A percentile compares a stretch with the other conserved stretches of the same genome.
These are phyloP conservation scores for Orientallactaga bullata DNA, from an alignment of 2,113 vertebrate species.

Conservation along the genomic window DNA sequence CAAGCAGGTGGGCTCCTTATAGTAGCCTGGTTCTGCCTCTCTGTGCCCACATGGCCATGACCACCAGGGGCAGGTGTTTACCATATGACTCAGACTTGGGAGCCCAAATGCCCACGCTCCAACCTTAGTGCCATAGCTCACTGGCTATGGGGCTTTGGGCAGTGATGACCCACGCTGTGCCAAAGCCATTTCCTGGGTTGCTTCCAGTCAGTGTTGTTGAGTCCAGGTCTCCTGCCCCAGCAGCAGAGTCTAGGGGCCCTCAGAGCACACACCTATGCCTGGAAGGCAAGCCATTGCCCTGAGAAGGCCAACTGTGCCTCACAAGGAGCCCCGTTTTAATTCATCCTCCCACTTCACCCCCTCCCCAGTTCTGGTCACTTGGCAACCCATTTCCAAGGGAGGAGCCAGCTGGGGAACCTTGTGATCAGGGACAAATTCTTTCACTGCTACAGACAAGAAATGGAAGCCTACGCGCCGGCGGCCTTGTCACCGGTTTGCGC, in stretches of 20 bases:
- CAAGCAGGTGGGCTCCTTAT: not conserved
- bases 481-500: not conserved
- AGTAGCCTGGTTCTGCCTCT: not conserved
- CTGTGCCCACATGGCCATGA: too few species aligned
- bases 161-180: not conserved
- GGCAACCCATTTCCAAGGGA: not conserved
- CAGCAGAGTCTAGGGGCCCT: not conserved
- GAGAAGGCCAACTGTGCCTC: too few species aligned
- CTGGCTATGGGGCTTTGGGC: not conserved
- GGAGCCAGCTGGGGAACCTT: not conserved
- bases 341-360: not conserved
- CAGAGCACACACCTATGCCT: not conserved
- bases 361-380: not conserved
- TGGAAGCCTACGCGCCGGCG: too few species aligned
- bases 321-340: not conserved
- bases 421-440: not conserved
- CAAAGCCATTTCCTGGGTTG: not conserved
- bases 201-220: too few species aligned
- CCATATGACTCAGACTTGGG: not conserved
- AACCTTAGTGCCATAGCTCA: not conserved
- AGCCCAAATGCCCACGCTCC: not conserved
- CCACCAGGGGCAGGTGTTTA: not conserved
- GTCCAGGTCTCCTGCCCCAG: not conserved
- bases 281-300: not conserved
- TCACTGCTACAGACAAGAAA: not conserved